Conservation (phyloP, 2,888 invertebrate species). For the Hesperia comma region DNA sequence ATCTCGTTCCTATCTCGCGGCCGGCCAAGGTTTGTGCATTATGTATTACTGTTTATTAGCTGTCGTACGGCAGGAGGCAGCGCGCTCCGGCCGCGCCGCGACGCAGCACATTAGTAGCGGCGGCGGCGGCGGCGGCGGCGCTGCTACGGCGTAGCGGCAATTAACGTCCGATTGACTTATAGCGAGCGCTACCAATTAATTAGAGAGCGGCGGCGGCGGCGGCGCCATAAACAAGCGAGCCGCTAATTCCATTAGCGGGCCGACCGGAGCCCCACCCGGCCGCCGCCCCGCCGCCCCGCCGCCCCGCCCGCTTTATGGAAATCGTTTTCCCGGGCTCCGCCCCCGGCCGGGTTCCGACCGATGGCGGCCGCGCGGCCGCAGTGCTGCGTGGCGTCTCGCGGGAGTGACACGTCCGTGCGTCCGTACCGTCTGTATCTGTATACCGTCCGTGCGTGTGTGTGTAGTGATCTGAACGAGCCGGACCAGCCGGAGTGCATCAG, state of each 20-base stretch:
- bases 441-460: slow-evolving; percentile 21
- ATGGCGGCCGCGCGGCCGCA: slow-evolving; percentile 43
- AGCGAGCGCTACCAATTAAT: slow-evolving; percentile 37
- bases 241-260: slow-evolving; percentile 72
- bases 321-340: slow-evolving; percentile 37
- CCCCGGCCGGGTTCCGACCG: slow-evolving; percentile 38
- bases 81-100: too few species aligned
- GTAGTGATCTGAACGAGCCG: slow-evolving; percentile 7
- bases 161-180: slow-evolving; percentile 37
- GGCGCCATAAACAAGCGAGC: slow-evolving; percentile 49
- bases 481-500: slow-evolving; percentile 25
- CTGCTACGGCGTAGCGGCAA: slow-evolving; percentile 35
- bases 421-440: slow-evolving; percentile 35
- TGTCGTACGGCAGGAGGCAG: too few species aligned
- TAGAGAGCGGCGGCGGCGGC: slow-evolving; percentile 35
- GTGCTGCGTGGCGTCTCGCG: slow-evolving; percentile 50
- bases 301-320: slow-evolving; percentile 39
- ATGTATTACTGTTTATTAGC: too few species aligned
- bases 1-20: too few species aligned
- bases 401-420: slow-evolving; percentile 39
- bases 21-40: too few species aligned
- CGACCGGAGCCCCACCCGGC: slow-evolving; percentile 66
- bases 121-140: neutral
- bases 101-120: slow-evolving; percentile 9
- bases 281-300: slow-evolving; percentile 51